These are phyloP conservation scores for Oryctes rhinoceros DNA, from an alignment of 1,140 invertebrate species.

Conservation along the genomic window DNA sequence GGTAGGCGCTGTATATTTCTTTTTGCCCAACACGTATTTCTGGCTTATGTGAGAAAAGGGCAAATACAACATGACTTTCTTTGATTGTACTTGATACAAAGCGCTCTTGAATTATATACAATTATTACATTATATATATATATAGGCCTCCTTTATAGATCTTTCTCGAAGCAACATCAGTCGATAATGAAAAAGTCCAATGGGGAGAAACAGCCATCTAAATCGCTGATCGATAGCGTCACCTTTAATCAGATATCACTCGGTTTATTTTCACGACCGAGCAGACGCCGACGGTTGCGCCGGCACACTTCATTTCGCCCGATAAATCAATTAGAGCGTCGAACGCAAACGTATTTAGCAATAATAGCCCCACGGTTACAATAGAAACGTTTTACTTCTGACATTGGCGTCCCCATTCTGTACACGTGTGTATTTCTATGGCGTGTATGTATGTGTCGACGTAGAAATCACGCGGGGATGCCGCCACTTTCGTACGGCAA, in stretches of 20 bases:
- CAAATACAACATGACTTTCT: too few relatives aligned
- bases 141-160: too few relatives aligned
- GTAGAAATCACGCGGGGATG: not conserved
- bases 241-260: conserved; percentile 12
- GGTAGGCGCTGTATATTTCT: too few relatives aligned
- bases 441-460: not conserved
- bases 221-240: not conserved
- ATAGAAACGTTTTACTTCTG: not conserved
- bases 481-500: not conserved
- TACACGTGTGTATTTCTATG: not conserved
- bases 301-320: conserved; percentile 11
- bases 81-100: too few relatives aligned
- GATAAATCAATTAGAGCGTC: conserved; percentile 19
- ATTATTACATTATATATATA: too few relatives aligned
- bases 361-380: conserved; percentile 12
- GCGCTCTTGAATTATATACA: too few relatives aligned
- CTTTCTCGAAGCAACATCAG: too few relatives aligned
- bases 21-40: too few relatives aligned
- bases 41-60: too few relatives aligned
- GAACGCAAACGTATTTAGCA: conserved; percentile 17
- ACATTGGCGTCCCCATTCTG: not conserved
- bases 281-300: not conserved
- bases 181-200: too few relatives aligned
- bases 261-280: not conserved
- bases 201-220: not conserved